A percentile compares a stretch with the other conserved stretches of the same genome.
Conservation (phyloP, 92 coral and sea anemone species). For the Diadumene lineata region DNA sequence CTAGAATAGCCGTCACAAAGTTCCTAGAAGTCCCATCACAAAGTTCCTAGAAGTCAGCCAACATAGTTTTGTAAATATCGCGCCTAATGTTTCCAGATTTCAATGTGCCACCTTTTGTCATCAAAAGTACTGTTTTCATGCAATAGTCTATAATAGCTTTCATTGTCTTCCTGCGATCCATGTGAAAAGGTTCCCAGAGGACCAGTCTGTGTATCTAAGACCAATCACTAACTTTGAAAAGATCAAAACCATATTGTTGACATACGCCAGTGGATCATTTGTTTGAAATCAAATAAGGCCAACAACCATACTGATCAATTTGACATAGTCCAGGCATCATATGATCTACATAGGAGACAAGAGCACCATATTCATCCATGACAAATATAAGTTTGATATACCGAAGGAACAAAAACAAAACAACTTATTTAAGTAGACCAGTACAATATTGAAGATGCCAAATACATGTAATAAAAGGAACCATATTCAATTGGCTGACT, state of each 20-base stretch:
- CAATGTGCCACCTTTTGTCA: background rate
- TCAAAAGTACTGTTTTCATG: too few relatives aligned
- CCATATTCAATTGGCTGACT: background rate
- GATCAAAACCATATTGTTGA: too few relatives aligned
- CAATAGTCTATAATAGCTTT: too few relatives aligned
- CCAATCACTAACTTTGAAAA: too few relatives aligned
- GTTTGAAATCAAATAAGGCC: background rate
- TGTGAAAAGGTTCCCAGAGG: too few relatives aligned
- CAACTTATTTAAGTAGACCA: too few relatives aligned
- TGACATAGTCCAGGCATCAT: conserved; percentile 5
- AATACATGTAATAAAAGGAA: background rate
- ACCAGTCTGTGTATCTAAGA: too few relatives aligned
- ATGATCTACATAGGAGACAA: background rate
- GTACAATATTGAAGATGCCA: background rate
- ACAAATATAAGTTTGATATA: too few relatives aligned
- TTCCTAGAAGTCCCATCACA: background rate
- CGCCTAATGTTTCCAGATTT: background rate
- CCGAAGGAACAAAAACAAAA: too few relatives aligned
- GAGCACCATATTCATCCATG: background rate
- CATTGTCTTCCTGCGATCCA: too few relatives aligned
- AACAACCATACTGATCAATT: background rate
- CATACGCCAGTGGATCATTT: background rate
- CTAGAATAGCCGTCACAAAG: background rate
- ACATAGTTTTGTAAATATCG: background rate
- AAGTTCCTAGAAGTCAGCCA: background rate